Evolutionary conservation across 1,140 invertebrate species (phyloP).

Genomic region (Drosophila varians): DNA sequence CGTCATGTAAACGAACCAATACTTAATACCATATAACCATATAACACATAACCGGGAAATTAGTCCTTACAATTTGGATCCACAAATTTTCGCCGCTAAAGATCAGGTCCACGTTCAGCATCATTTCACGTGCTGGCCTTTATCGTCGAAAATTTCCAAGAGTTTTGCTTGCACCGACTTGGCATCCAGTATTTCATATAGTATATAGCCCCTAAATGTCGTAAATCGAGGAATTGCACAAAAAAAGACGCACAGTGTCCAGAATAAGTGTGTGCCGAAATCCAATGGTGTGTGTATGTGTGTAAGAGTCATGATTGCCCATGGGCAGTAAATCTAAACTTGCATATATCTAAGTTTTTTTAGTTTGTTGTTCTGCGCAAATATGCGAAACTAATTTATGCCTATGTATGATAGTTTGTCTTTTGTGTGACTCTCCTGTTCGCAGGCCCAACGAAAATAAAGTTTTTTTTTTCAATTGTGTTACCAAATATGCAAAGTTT

Average conservation of each 20-base stretch:
- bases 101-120: conserved; percentile 45
- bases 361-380: conserved; percentile 54
- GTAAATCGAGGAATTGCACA: conserved; percentile 39
- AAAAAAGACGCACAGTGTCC: conserved; percentile 43
- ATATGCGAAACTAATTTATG: conserved; percentile 70
- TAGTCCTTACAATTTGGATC: conserved; percentile 63
- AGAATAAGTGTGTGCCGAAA: conserved; percentile 3
- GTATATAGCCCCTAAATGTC: conserved; percentile 39
- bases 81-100: conserved; percentile 61
- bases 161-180: conserved; percentile 67
- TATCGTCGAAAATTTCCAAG: conserved; percentile 54
- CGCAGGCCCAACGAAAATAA: conserved; percentile 63
- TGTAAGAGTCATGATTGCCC: conserved; percentile 18
- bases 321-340: conserved; percentile 24
- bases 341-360: conserved; percentile 60
- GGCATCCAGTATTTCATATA: conserved; percentile 61
- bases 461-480: conserved; percentile 74
- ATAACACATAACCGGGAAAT: conserved; percentile 57
- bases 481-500: conserved; percentile 59
- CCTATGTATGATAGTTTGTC: conserved; percentile 74
- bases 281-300: conserved; percentile 27
- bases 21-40: conserved; percentile 47
- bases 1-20: conserved; percentile 46
- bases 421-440: conserved; percentile 39
- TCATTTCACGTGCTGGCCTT: conserved; percentile 35